phyloP scores from a whole-genome alignment of 1,140 invertebrate genomes.

The Drosophila elegans region DNA sequence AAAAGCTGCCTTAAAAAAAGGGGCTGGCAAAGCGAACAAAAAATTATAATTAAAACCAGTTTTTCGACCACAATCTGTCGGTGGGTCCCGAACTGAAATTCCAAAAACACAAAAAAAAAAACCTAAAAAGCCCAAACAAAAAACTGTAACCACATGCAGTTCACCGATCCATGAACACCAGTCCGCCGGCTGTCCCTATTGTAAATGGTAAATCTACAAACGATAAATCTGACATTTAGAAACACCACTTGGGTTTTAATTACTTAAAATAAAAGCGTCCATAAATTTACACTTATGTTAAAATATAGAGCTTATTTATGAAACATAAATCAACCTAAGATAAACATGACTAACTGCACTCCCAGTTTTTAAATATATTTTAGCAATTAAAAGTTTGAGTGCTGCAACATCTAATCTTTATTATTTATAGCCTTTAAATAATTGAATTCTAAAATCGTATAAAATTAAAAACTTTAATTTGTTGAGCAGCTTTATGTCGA shows the following conservation, averaged over 20 bases:
- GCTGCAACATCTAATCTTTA: not conserved
- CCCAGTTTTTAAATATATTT: not conserved
- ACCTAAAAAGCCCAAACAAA: slow-evolving; percentile 40
- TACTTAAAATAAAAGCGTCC: not conserved
- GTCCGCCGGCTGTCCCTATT: slow-evolving; percentile 23
- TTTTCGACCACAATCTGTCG: slow-evolving; percentile 52
- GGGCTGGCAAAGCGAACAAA: slow-evolving; percentile 35
- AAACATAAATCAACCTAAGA: not conserved
- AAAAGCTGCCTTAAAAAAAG: slow-evolving; percentile 56
- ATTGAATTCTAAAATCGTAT: not conserved
- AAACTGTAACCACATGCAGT: slow-evolving; percentile 39
- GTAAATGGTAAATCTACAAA: slow-evolving; percentile 19
- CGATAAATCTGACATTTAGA: slow-evolving; percentile 5
- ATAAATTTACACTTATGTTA: not conserved
- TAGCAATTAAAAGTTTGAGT: not conserved
- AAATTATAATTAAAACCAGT: slow-evolving; percentile 75
- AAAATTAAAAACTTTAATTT: not conserved
- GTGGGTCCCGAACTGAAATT: slow-evolving; percentile 48
- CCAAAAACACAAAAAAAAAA: slow-evolving; percentile 3
- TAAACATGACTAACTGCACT: not conserved
- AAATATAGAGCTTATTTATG: not conserved
- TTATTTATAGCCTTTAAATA: not conserved
- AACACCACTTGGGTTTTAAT: not conserved
- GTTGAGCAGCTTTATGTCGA: too few species aligned
- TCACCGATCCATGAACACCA: slow-evolving; percentile 68